Evolutionary conservation across 2,113 vertebrate species (phyloP).

Genomic region (Fregetta grallaria): DNA sequence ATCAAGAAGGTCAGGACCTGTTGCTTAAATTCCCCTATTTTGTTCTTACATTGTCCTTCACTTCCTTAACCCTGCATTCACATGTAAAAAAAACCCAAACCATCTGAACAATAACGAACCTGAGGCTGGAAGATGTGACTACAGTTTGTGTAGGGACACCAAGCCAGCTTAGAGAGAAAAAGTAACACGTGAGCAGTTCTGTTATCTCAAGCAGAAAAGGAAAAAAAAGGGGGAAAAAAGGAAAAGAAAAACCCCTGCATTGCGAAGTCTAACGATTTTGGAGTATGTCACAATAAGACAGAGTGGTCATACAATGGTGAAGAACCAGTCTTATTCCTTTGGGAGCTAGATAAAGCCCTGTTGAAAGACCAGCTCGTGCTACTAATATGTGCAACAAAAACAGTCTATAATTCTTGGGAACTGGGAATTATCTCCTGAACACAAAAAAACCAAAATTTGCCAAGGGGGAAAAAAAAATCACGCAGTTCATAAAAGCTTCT

Average conservation of each 20-base stretch:
- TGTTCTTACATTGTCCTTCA: neutral
- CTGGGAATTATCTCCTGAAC: neutral
- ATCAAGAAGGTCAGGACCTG: neutral
- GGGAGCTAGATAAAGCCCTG: neutral
- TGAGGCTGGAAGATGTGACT: neutral
- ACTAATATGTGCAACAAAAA: neutral
- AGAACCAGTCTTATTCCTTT: neutral
- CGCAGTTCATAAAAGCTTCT: neutral
- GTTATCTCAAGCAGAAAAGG: neutral
- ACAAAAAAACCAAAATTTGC: neutral
- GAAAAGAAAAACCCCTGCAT: neutral
- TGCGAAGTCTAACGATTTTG: neutral
- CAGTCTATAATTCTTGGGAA: neutral
- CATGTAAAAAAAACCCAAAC: neutral
- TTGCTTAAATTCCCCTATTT: neutral
- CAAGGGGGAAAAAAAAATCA: neutral
- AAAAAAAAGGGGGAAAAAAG: accelerated
- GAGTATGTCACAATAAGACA: neutral
- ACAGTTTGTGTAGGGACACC: neutral
- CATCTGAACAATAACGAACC: accelerated
- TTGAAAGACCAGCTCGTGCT: neutral
- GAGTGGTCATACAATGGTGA: neutral
- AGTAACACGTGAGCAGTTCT: neutral
- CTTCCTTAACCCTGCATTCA: neutral
- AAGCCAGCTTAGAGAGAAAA: neutral